Conservation (phyloP, 2,888 invertebrate genomes). For the Campoplex nolae region DNA sequence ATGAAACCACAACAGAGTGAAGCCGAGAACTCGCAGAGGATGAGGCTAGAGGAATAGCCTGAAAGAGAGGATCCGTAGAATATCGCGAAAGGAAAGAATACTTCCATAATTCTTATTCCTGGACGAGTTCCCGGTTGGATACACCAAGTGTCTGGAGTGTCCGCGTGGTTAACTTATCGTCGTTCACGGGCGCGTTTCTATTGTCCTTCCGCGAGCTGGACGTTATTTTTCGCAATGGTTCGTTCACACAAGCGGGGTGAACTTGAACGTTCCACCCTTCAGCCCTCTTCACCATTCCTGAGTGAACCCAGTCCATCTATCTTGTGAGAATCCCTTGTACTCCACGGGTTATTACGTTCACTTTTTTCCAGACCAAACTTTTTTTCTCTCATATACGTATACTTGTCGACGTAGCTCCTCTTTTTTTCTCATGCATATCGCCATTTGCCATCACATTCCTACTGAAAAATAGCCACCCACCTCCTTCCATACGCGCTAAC, state of each 20-base stretch:
- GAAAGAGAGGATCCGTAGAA: constrained; percentile 48
- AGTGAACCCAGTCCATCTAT: constrained; percentile 67
- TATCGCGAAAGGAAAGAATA: constrained; percentile 47
- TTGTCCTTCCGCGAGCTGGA: constrained; percentile 12
- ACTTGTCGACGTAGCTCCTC: constrained; percentile 18
- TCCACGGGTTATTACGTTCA: constrained; percentile 60
- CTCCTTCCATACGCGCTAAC: constrained; percentile 19
- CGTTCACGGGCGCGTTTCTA: constrained; percentile 60
- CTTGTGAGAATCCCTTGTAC: constrained; percentile 46
- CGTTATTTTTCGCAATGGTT: neutral
- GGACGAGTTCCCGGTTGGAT: constrained; percentile 54
- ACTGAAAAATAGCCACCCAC: constrained; percentile 56
- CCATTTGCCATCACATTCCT: constrained; percentile 50
- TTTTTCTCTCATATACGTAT: constrained; percentile 26
- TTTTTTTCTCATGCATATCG: constrained; percentile 13
- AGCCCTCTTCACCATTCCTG: constrained; percentile 24
- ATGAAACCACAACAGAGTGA: constrained; percentile 44
- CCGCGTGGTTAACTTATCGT: constrained; percentile 76
- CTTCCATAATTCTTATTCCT: constrained; percentile 75
- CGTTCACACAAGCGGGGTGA: constrained; percentile 29
- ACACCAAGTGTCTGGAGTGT: constrained; percentile 68
- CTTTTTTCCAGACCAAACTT: constrained; percentile 21
- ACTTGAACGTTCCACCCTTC: constrained; percentile 19
- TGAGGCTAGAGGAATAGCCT: constrained; percentile 18
- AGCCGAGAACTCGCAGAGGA: constrained; percentile 30